Evolutionary conservation across 1,140 invertebrate species (phyloP).

Genomic region (Branchinecta lindahli): DNA sequence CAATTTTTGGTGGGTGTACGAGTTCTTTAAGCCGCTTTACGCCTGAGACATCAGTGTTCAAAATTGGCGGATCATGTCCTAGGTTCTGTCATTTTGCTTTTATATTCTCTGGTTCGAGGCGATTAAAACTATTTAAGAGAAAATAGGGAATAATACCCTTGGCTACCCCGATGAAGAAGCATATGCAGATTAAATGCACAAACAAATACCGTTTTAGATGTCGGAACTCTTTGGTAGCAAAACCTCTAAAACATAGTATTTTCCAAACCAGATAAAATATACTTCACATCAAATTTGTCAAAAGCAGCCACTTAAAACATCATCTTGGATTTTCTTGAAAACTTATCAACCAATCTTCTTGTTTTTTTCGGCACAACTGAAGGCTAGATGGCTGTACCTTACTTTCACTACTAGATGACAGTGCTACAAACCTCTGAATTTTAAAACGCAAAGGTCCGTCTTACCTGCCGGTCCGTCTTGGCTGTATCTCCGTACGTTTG

Average conservation of each 20-base stretch:
- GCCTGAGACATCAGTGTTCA: too few relatives aligned
- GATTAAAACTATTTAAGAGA: too few relatives aligned
- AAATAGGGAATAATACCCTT: too few relatives aligned
- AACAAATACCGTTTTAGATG: too few relatives aligned
- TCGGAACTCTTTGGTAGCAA: too few relatives aligned
- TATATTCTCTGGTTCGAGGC: too few relatives aligned
- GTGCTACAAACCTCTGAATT: conserved; percentile 9
- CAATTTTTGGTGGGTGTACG: too few relatives aligned
- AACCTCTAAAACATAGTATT: conserved; percentile 9
- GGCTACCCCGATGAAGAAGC: too few relatives aligned
- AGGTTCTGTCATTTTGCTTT: too few relatives aligned
- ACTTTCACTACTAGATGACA: conserved; percentile 5
- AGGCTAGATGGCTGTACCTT: conserved; percentile 7
- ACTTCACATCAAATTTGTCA: not conserved
- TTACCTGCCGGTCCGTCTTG: conserved; percentile 2
- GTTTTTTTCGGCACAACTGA: conserved; percentile 8
- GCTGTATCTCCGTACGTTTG: conserved; percentile 7
- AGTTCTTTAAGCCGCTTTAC: too few relatives aligned
- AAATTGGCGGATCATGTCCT: too few relatives aligned
- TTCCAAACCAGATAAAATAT: conserved; percentile 6
- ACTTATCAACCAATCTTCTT: conserved; percentile 8
- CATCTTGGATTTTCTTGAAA: conserved; percentile 6
- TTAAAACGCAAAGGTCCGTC: conserved; percentile 8
- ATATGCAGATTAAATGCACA: too few relatives aligned
- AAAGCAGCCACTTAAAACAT: conserved; percentile 1